Percentiles rank a stretch among this genome's conserved stretches.
Evolutionary conservation across 2,797 vertebrate species (phyloP).

Genomic region (Eulemur rubriventer): DNA sequence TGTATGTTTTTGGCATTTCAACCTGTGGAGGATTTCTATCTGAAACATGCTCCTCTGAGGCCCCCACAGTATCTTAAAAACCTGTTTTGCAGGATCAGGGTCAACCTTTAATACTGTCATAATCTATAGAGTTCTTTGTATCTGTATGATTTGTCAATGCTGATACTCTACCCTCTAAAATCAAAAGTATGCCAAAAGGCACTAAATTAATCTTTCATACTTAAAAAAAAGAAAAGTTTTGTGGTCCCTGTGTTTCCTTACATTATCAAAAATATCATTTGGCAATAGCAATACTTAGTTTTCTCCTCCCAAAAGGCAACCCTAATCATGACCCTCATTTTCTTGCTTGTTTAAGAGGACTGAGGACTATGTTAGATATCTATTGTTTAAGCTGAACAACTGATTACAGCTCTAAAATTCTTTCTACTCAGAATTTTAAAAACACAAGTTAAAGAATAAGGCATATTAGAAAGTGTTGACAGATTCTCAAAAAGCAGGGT

Average conservation of each 20-base stretch:
- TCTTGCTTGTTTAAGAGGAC: slow-evolving; percentile 44
- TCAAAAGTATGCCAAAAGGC: slow-evolving; percentile 48
- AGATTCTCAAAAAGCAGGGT: slow-evolving; percentile 43
- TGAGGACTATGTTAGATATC: slow-evolving; percentile 4
- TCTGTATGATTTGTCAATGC: slow-evolving; percentile 25
- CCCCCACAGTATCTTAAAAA: not conserved
- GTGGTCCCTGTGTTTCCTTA: slow-evolving; percentile 61
- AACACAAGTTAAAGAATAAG: slow-evolving; percentile 70
- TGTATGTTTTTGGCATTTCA: slow-evolving; percentile 54
- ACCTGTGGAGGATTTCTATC: not conserved
- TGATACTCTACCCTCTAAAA: not conserved
- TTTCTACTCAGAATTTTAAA: slow-evolving; percentile 51
- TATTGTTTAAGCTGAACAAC: slow-evolving; percentile 41
- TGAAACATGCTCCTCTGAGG: not conserved
- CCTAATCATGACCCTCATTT: not conserved
- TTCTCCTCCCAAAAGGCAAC: slow-evolving; percentile 21
- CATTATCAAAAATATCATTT: slow-evolving; percentile 67
- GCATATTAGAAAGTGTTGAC: slow-evolving; percentile 63
- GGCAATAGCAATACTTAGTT: slow-evolving; percentile 62
- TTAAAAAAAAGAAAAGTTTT: slow-evolving; percentile 41
- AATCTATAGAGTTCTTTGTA: not conserved
- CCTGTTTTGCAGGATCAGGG: not conserved
- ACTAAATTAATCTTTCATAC: slow-evolving; percentile 18
- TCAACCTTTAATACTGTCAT: not conserved
- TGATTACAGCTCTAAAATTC: slow-evolving; percentile 32